These are phyloP conservation scores for Telmatochromis sp. DNA, from an alignment of 2,113 vertebrate genomes.

Conservation along the genomic window DNA sequence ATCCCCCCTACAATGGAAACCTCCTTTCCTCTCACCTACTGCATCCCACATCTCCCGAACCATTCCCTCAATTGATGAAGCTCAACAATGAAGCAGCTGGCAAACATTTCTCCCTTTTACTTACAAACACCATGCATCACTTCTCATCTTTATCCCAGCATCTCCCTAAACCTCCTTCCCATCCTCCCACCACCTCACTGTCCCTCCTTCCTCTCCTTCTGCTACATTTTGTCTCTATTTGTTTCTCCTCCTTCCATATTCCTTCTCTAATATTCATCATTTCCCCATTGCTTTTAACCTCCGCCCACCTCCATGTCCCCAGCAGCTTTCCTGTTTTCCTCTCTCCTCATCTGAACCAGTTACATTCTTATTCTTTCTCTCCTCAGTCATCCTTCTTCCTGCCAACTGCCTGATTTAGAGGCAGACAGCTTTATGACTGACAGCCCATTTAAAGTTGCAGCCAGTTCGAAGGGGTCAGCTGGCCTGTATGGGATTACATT, in stretches of 20 bases:
- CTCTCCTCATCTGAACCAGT: not conserved
- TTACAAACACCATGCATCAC: not conserved
- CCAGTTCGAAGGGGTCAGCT: not conserved
- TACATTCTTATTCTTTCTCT: not conserved
- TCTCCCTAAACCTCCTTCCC: not conserved
- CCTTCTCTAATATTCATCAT: not conserved
- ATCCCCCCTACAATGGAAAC: not conserved
- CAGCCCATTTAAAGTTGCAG: not conserved
- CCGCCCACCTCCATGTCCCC: not conserved
- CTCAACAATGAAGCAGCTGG: not conserved
- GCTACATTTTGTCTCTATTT: conserved; percentile 4
- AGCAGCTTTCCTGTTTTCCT: not conserved
- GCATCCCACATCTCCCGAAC: not conserved
- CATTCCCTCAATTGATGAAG: not conserved
- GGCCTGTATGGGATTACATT: not conserved
- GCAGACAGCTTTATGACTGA: not conserved
- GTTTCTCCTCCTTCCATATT: not conserved
- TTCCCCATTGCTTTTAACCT: not conserved
- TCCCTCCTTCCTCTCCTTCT: not conserved
- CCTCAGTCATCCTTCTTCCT: not conserved
- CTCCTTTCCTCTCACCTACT: not conserved
- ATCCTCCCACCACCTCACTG: not conserved
- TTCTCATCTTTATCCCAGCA: not conserved
- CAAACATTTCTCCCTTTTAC: not conserved
- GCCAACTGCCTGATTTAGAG: conserved; percentile 19